Evolutionary conservation across 1,140 invertebrate genomes (phyloP), one percentile per base, ranked within the genome.

Genomic region (Heliconius himera): DNA sequence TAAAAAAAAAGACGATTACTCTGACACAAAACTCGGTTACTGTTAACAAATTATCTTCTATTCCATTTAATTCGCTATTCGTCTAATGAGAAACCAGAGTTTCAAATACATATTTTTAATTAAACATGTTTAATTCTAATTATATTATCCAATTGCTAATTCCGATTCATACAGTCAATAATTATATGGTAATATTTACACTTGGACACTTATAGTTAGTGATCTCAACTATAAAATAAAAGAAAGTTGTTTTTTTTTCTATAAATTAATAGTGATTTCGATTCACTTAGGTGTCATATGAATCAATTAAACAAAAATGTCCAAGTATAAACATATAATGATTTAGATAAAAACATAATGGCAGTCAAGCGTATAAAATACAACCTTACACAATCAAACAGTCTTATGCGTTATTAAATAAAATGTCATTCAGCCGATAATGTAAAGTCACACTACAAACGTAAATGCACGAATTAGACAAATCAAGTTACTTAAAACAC

Each of bases 321-420:
- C 5, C 70, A 80, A 80, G 60, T 56, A 38, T 70, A 76, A 71
- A 72, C 76, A 54, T 79, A 74, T 79, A 56, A 66, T 66, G 60
- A 22, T 66, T 66, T 66, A 66, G 60, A 81, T 78, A 79, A 81
- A 51, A 86, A 85, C 76, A 89, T 86, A 89, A 91, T 90, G 89
- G 89, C 89, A 91, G 90, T 91, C 91, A 89, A 88, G 81, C 84
- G 81, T 85, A 88, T 86, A 85, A 88, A 90, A 86, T 87, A 88
- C 85, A 84, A 83, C 81, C 84, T 87, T 85, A 88, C 85, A 85
- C 85, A 86, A 85, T 85, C 87, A 88, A 85, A 88, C 91, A 93
- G 92, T 93, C 92, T 92, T 92, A 91, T 92, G 79, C 84, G 86
- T 90, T 85, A 88, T 87, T 84, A 86, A 90, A 88, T 89, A 88